Evolutionary conservation across 2,797 vertebrate genomes (phyloP).

Genomic region (Anguilla obscura): DNA sequence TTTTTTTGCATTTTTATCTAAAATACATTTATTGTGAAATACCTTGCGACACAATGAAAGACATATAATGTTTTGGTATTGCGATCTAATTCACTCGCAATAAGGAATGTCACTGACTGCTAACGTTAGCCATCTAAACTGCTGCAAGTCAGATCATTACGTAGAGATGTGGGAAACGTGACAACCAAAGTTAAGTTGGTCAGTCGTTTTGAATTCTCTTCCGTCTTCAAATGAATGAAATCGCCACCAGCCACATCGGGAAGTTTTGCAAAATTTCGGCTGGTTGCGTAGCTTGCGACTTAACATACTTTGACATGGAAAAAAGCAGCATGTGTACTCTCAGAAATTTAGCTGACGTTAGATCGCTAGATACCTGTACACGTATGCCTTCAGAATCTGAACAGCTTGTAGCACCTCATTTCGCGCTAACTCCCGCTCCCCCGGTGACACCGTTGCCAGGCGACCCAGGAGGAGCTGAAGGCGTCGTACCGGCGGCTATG

Average conservation of each 20-base stretch:
- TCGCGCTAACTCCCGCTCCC: neutral
- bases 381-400: neutral
- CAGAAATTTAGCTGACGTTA: neutral
- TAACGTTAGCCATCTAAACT: neutral
- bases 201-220: neutral
- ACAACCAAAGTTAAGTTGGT: neutral
- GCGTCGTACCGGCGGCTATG: constrained; percentile 92
- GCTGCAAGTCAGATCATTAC: neutral
- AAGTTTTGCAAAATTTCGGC: neutral
- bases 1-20: neutral
- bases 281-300: neutral
- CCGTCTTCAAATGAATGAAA: neutral
- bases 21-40: neutral
- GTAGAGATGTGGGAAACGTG: neutral
- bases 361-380: neutral
- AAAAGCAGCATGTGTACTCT: neutral
- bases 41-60: neutral
- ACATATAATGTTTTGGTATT: neutral
- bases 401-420: neutral
- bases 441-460: constrained; percentile 67
- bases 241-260: neutral
- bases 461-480: constrained; percentile 94
- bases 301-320: neutral
- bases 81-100: neutral
- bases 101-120: neutral